Percentiles rank a stretch among this genome's conserved stretches.
Evolutionary conservation across 2,113 vertebrate genomes (phyloP).

Genomic region (Phycodurus eques): DNA sequence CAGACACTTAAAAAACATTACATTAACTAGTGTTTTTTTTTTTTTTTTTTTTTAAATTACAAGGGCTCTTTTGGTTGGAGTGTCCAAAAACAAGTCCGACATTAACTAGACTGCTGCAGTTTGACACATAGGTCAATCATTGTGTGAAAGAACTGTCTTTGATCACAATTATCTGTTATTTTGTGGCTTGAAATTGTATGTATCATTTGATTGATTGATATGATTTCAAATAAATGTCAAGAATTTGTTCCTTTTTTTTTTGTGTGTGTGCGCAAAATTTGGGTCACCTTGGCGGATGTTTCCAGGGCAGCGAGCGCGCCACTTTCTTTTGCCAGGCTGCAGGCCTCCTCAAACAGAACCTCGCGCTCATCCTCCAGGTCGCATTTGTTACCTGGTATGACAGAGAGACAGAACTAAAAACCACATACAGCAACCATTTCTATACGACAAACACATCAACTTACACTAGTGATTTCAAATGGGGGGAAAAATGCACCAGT

Average conservation of each 20-base stretch:
- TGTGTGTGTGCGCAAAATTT: background rate
- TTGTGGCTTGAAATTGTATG: no score
- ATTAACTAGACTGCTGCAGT: no score
- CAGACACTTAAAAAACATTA: no score
- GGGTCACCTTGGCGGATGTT: constrained; percentile 81
- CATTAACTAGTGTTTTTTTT: no score
- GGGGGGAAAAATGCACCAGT: background rate
- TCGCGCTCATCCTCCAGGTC: constrained; percentile 81
- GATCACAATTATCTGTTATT: no score
- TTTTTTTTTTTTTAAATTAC: no score
- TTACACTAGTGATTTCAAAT: background rate
- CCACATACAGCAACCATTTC: background rate
- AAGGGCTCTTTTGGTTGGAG: no score
- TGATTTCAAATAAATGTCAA: no score
- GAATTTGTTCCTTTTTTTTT: background rate
- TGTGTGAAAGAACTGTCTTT: no score
- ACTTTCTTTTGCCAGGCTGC: constrained; percentile 79
- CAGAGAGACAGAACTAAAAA: background rate
- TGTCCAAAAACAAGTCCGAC: no score
- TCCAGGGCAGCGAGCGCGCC: constrained; percentile 87
- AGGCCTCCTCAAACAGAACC: constrained; percentile 86
- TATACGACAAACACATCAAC: background rate
- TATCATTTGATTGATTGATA: no score
- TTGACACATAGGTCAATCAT: no score
- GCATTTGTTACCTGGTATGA: constrained; percentile 84